A percentile compares a stretch with the other conserved stretches of the same genome.
These are phyloP conservation scores for Nannobrachium achirus DNA, from an alignment of 2,113 vertebrate genomes.

Conservation along the genomic window DNA sequence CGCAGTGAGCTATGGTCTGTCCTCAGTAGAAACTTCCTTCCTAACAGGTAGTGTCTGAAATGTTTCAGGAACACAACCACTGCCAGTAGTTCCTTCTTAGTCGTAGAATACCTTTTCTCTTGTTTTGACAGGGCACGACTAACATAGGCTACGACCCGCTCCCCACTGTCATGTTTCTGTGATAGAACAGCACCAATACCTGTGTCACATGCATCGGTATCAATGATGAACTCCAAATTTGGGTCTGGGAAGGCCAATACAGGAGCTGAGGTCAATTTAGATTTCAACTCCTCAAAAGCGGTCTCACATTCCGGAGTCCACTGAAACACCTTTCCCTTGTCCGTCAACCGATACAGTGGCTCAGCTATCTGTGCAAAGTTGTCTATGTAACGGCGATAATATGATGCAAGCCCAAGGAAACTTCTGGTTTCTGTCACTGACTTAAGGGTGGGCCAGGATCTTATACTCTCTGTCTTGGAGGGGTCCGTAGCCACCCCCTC, in stretches of 20 bases:
- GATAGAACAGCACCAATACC: background rate
- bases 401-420: conserved; percentile 10
- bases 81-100: background rate
- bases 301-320: background rate
- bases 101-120: background rate
- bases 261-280: background rate
- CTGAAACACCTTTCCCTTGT: background rate
- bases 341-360: too few relatives aligned
- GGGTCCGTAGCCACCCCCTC: conserved; percentile 26
- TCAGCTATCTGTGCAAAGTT: background rate
- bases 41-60: conserved; percentile 4
- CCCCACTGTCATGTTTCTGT: background rate
- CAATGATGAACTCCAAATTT: background rate
- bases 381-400: background rate
- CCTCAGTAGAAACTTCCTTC: conserved; percentile 1
- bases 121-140: background rate
- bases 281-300: background rate
- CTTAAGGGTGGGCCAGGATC: background rate
- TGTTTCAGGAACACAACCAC: conserved; percentile 1
- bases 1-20: conserved; percentile 6
- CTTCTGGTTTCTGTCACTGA: conserved; percentile 11
- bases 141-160: background rate
- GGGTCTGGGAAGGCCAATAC: background rate
- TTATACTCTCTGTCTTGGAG: conserved; percentile 6
- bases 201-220: background rate